These are phyloP conservation scores for Ariolimax columbianus DNA, from an alignment of 2,888 invertebrate species.

Conservation along the genomic window DNA sequence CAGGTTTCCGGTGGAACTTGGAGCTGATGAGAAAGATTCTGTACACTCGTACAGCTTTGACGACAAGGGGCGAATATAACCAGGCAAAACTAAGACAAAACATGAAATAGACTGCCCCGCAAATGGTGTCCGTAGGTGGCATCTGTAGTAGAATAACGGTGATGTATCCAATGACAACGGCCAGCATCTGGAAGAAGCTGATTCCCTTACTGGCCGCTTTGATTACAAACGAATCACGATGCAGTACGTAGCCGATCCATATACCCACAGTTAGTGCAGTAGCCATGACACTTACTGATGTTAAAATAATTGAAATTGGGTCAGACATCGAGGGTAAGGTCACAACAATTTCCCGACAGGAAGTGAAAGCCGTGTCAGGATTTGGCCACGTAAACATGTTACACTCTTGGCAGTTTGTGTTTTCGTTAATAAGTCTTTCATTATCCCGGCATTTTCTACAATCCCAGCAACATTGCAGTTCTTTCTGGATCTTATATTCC, in stretches of 20 bases:
- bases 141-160: slow-evolving; percentile 56
- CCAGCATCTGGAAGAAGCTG: slow-evolving; percentile 65
- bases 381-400: slow-evolving; percentile 59
- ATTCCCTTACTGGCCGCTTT: slow-evolving; percentile 70
- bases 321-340: slow-evolving; percentile 23
- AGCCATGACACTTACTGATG: slow-evolving; percentile 27
- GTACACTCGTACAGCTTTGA: slow-evolving; percentile 58
- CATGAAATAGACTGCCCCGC: slow-evolving; percentile 48
- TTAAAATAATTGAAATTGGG: slow-evolving; percentile 37
- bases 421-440: slow-evolving; percentile 51
- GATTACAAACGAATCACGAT: slow-evolving; percentile 60
- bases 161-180: slow-evolving; percentile 61
- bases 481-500: slow-evolving; percentile 54
- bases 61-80: slow-evolving; percentile 60
- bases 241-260: slow-evolving; percentile 41
- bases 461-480: slow-evolving; percentile 64
- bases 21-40: slow-evolving; percentile 61
- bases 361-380: slow-evolving; percentile 41
- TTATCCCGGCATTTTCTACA: slow-evolving; percentile 62
- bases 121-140: slow-evolving; percentile 54
- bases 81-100: slow-evolving; percentile 57
- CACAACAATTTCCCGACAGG: slow-evolving; percentile 44
- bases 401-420: slow-evolving; percentile 55
- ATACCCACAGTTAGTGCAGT: slow-evolving; percentile 24
- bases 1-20: slow-evolving; percentile 53